Base-by-base conservation (phyloP, 2,113 vertebrate genomes). In the Ameiurus melas region DNA sequence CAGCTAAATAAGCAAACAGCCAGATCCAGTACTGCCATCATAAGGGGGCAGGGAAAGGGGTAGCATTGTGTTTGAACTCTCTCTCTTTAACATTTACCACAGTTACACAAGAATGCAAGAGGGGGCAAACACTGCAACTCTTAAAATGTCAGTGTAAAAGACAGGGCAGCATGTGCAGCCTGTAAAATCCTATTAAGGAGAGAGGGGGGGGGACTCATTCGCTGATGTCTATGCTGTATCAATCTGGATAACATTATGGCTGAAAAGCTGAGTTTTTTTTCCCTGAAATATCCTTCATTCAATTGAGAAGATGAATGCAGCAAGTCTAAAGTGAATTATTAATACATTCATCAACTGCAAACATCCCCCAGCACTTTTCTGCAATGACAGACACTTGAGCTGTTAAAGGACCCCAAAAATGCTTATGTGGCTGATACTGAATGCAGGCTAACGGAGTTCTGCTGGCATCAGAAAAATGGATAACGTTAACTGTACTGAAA, bases 141-240 rank as follows among this genome's bases (percentile, higher is more conserved):
- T 30, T 27, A 5, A 84, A 89, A 89, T 86, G 81, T 84, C 89
- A 87, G 22, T 0, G 25, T 82, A 70, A 84, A 71, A 78, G 33
- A 58, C 25, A 79, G 33, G 47, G 53, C 47, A 57, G 53, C 33
- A 88, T 43, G 47, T 60, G 70, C n/a, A 75, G 58, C 55, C 19
- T 60, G 55, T 27, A 25, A 39, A 60, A 60, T 58, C n/a, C 16
- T 17, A 57, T 80, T 30, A 33, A 13, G 62, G 19, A 43, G 39
- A 43, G 19, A 17, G 51, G 43, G 4, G 33, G 3, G 14, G 43
- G 36, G 4, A 75, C 25, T 71, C 43, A 53, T 47, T 68, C 0
- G 19, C 51, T 30, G 51, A 43, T 43, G 0, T n/a, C 33, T 36
- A 43, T 13, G 27, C 47, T 22, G 30, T 30, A 27, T 4, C 51